Conservation (phyloP, 1,140 invertebrate species). For the Chrysoperla carnea region DNA sequence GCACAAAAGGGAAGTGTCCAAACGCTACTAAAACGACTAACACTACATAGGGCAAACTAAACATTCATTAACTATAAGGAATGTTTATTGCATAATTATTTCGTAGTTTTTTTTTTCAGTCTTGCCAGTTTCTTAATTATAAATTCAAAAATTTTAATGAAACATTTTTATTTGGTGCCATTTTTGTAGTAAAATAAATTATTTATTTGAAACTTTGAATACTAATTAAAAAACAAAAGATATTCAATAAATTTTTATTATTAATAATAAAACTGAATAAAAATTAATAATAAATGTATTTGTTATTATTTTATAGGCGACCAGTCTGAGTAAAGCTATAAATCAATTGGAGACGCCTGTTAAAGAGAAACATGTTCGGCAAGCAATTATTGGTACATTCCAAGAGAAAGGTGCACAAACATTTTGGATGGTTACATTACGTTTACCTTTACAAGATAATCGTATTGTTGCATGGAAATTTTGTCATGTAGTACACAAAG, state of each 20-base stretch:
- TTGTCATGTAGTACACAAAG: conserved; percentile 91
- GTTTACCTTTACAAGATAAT: conserved; percentile 76
- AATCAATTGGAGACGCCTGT: conserved; percentile 76
- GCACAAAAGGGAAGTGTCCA: no score
- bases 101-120: no score
- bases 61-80: no score
- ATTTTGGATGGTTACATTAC: conserved; percentile 74
- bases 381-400: conserved; percentile 89
- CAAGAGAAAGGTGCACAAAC: conserved; percentile 74
- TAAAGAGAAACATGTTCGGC: conserved; percentile 94
- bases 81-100: no score
- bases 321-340: conserved; percentile 79
- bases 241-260: neutral
- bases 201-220: no score
- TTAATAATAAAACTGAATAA: neutral
- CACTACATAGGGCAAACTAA: no score
- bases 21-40: no score
- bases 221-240: no score
- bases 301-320: conserved; percentile 37
- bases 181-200: no score
- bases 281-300: neutral
- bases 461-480: conserved; percentile 97
- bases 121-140: no score
- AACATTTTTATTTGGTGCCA: no score
- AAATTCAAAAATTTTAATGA: no score